Evolutionary conservation across 2,888 invertebrate species (phyloP).

Genomic region (Erynnis tages): DNA sequence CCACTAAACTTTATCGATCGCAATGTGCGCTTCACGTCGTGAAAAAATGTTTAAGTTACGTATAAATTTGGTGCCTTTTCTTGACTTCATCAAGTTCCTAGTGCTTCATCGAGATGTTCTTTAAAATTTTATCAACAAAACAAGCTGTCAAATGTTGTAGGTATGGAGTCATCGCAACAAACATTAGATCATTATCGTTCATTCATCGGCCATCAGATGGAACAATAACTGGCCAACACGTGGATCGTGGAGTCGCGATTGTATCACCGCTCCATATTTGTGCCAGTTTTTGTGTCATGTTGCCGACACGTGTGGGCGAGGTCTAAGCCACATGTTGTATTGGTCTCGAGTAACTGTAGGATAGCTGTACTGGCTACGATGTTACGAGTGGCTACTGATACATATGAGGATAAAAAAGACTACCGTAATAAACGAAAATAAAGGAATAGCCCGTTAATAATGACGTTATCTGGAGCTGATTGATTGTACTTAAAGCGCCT

Average conservation of each 20-base stretch:
- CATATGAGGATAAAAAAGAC: background rate
- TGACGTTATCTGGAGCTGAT: no score
- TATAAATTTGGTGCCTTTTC: no score
- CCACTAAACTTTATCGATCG: no score
- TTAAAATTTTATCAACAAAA: no score
- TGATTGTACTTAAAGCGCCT: no score
- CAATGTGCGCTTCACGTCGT: no score
- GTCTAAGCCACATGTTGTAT: background rate
- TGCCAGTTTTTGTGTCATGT: slow-evolving; percentile 22
- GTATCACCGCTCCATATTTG: slow-evolving; percentile 47
- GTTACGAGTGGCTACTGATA: background rate
- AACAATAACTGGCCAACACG: slow-evolving; percentile 31
- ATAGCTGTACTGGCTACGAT: background rate
- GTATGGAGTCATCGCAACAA: slow-evolving; percentile 1
- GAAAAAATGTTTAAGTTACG: no score
- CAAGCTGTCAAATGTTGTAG: no score
- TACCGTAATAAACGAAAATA: no score
- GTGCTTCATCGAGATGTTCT: no score
- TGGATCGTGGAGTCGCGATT: slow-evolving; percentile 36
- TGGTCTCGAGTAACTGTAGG: background rate
- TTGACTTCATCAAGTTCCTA: no score
- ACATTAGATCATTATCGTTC: slow-evolving; percentile 7
- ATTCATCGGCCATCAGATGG: background rate
- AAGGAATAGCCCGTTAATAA: no score
- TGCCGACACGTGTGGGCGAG: slow-evolving; percentile 15